Conservation (phyloP, 2,888 invertebrate species). For the Oxyscelio sp. region DNA sequence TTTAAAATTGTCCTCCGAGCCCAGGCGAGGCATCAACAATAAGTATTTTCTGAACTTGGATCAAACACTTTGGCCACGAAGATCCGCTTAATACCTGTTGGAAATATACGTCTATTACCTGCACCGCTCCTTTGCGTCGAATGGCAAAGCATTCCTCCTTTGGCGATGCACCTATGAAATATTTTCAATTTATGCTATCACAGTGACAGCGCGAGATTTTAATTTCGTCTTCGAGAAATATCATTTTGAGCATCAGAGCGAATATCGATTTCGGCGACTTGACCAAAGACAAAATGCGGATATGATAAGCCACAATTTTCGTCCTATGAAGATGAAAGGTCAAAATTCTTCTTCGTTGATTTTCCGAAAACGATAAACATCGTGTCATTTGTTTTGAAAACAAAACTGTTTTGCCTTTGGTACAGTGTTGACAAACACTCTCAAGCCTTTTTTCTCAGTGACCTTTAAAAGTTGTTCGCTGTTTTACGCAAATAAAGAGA, state of each 20-base stretch:
- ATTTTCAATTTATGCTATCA: conserved; percentile 48
- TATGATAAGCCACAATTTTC: conserved; percentile 22
- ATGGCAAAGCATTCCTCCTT: conserved; percentile 50
- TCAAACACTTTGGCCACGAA: conserved; percentile 7
- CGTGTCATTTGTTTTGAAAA: too few relatives aligned
- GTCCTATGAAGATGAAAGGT: too few relatives aligned
- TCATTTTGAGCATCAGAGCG: conserved; percentile 30
- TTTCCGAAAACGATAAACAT: too few relatives aligned
- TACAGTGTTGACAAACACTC: too few relatives aligned
- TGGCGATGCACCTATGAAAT: conserved; percentile 51
- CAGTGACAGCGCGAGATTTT: conserved; percentile 23
- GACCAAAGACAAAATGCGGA: conserved; percentile 33
- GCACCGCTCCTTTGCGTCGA: conserved; percentile 28
- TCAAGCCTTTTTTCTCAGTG: too few relatives aligned
- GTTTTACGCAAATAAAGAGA: too few relatives aligned
- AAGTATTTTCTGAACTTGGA: conserved; percentile 41
- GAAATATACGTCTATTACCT: conserved; percentile 6
- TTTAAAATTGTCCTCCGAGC: conserved; percentile 24
- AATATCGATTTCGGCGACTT: conserved; percentile 51
- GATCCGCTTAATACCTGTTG: conserved; percentile 36
- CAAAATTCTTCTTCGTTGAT: too few relatives aligned
- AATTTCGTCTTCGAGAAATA: conserved; percentile 26
- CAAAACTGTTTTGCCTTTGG: too few relatives aligned
- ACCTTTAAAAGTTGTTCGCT: too few relatives aligned
- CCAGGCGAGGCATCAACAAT: conserved; percentile 40